Evolutionary conservation across 2,797 vertebrate species (phyloP).

Genomic region (Mallotus villosus): DNA sequence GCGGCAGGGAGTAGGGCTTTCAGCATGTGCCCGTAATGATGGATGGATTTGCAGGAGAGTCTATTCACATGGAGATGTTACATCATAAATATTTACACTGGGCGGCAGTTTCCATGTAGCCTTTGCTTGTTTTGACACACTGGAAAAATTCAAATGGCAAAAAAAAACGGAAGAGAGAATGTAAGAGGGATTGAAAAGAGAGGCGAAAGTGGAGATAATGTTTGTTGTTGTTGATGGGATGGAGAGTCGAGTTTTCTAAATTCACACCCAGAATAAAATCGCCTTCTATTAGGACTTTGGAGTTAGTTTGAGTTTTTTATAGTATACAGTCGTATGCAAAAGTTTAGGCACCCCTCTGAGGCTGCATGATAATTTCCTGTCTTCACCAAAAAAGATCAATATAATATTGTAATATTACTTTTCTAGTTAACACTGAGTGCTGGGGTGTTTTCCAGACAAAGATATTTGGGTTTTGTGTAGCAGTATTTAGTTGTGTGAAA

Average conservation of each 20-base stretch:
- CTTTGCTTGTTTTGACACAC: constrained; percentile 81
- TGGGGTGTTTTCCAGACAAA: too few species aligned
- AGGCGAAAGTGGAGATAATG: constrained; percentile 37
- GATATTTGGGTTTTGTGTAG: too few species aligned
- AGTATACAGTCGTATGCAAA: too few species aligned
- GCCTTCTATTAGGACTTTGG: constrained; percentile 37
- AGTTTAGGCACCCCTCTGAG: too few species aligned
- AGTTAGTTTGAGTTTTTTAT: constrained; percentile 45
- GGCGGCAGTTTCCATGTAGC: constrained; percentile 85
- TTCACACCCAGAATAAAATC: too few species aligned
- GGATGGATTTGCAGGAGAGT: constrained; percentile 88
- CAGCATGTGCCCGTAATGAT: constrained; percentile 87
- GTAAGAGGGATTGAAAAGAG: constrained; percentile 47
- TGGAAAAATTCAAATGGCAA: constrained; percentile 71
- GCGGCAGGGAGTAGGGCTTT: constrained; percentile 82
- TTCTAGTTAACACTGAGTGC: too few species aligned
- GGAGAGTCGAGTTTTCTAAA: constrained; percentile 33
- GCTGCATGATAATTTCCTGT: too few species aligned
- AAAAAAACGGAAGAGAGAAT: constrained; percentile 30
- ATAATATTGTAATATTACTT: too few species aligned
- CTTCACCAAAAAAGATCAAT: too few species aligned
- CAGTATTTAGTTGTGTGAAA: too few species aligned
- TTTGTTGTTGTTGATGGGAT: constrained; percentile 33
- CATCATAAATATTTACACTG: constrained; percentile 98
- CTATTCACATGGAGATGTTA: constrained; percentile 91